Percentiles rank a stretch among this genome's conserved stretches.
phyloP scores from a whole-genome alignment of 2,113 vertebrate genomes.

The Eolophus roseicapilla region DNA sequence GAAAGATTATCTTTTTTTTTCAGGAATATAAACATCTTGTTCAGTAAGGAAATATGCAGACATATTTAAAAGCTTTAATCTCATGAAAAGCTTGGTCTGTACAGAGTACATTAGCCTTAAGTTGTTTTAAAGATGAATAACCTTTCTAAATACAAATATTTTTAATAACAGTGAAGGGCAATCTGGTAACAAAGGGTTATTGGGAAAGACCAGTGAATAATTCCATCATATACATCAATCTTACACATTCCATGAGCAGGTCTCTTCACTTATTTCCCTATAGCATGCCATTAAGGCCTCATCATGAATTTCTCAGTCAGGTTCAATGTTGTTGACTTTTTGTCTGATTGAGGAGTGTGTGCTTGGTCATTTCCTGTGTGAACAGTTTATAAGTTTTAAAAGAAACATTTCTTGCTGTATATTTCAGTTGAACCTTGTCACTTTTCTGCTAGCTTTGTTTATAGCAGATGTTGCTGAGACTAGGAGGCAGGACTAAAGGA shows the following conservation, averaged over 20 bases:
- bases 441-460: background rate
- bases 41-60: conserved; percentile 42
- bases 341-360: background rate
- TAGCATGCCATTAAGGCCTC: background rate
- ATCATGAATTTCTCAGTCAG: background rate
- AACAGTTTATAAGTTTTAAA: background rate
- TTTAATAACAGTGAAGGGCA: background rate
- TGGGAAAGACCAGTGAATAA: background rate
- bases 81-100: conserved; percentile 51
- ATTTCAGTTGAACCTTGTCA: background rate
- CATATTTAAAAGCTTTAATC: conserved; percentile 64
- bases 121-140: conserved; percentile 48
- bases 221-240: background rate
- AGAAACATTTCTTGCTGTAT: background rate
- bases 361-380: background rate
- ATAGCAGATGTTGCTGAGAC: background rate
- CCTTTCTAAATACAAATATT: conserved; percentile 33
- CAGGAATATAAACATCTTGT: conserved; percentile 3
- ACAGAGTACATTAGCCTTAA: conserved; percentile 47
- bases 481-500: background rate
- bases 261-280: background rate
- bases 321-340: background rate
- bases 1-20: conserved; percentile 49
- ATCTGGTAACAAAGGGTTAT: background rate
- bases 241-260: background rate